A percentile compares a stretch with the other conserved stretches of the same genome.
These are phyloP conservation scores for Amazona vittata DNA, from an alignment of 2,113 vertebrate genomes.

Conservation along the genomic window DNA sequence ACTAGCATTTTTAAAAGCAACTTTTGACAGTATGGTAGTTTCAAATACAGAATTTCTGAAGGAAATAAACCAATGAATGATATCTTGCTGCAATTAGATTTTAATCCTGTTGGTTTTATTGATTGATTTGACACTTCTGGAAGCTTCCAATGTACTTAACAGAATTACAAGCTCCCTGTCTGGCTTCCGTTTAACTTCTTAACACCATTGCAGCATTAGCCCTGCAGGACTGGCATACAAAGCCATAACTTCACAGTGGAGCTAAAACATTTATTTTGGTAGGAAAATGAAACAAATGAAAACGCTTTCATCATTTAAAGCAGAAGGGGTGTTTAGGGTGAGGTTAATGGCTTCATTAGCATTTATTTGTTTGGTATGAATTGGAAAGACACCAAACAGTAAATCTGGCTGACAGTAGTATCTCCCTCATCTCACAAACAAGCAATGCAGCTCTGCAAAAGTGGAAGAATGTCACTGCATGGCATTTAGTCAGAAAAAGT, in stretches of 20 bases:
- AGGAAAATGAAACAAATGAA: neutral
- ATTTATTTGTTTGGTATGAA: neutral
- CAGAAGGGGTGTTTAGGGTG: neutral
- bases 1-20: neutral
- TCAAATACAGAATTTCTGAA: neutral
- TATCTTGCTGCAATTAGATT: neutral
- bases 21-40: neutral
- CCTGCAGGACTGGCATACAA: neutral
- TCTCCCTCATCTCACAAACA: neutral
- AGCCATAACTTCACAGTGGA: neutral
- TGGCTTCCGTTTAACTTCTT: neutral
- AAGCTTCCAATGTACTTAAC: neutral
- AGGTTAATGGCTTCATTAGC: neutral
- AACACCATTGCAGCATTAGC: neutral
- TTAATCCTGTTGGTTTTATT: neutral
- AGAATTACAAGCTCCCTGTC: neutral
- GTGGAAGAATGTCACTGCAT: neutral
- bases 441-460: neutral
- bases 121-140: slow-evolving; percentile 1
- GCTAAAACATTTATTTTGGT: neutral
- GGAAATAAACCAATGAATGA: neutral
- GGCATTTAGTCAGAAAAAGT: neutral
- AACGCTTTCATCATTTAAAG: neutral
- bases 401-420: neutral
- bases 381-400: neutral